Evolutionary conservation across 1,140 invertebrate genomes (phyloP).

Genomic region (Armadillidium nasatum): DNA sequence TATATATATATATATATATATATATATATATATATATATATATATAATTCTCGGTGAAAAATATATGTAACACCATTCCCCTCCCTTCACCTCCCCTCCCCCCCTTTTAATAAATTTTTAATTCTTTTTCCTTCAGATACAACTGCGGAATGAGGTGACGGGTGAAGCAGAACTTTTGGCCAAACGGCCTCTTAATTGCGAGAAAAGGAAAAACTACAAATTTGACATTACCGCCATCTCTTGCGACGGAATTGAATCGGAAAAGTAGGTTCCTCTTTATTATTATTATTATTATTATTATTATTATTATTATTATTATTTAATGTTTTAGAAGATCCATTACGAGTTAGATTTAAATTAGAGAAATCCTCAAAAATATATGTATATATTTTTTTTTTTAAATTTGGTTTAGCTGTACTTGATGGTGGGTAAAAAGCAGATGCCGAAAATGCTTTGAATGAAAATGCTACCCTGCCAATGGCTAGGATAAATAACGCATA

Average conservation of each 20-base stretch:
- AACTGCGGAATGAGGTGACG: conserved; percentile 54
- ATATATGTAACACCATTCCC: neutral
- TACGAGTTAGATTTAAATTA: too few relatives aligned
- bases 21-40: neutral
- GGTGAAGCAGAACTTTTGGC: conserved; percentile 65
- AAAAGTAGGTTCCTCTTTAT: conserved; percentile 58
- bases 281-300: neutral
- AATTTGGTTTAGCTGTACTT: too few relatives aligned
- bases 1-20: neutral
- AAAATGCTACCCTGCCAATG: too few relatives aligned
- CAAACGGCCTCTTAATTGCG: conserved; percentile 78
- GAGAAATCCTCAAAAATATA: too few relatives aligned
- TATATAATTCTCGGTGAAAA: neutral
- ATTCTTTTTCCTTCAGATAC: conserved; percentile 25
- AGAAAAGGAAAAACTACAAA: conserved; percentile 89
- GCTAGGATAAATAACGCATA: too few relatives aligned
- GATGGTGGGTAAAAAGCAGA: too few relatives aligned
- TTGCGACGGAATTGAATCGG: conserved; percentile 74
- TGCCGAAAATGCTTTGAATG: too few relatives aligned
- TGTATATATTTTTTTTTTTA: too few relatives aligned
- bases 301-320: neutral
- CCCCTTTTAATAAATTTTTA: neutral
- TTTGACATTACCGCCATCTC: conserved; percentile 90
- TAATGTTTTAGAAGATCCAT: too few relatives aligned
- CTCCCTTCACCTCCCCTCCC: neutral